phyloP scores from a whole-genome alignment of 2,797 vertebrate genomes.

The Eulemur coronatus region DNA sequence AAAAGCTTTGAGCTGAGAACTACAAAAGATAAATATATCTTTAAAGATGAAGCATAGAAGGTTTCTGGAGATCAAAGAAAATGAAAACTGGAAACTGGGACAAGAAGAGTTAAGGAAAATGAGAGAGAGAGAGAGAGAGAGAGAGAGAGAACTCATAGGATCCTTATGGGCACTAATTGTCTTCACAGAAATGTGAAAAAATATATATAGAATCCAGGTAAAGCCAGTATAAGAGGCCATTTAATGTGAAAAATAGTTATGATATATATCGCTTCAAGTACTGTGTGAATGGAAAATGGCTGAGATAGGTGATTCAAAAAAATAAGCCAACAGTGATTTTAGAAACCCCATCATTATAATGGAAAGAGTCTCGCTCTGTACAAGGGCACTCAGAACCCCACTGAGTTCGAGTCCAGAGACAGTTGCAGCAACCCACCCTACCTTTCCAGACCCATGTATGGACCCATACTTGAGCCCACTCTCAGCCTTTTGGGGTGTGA shows the following conservation, averaged over 20 bases:
- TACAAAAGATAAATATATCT: constrained; percentile 8
- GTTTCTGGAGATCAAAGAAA: constrained; percentile 27
- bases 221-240: background rate
- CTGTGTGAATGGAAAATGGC: background rate
- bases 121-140: background rate
- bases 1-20: background rate
- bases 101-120: background rate
- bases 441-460: background rate
- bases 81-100: background rate
- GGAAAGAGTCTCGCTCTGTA: background rate
- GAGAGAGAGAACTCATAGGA: background rate
- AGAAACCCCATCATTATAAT: background rate
- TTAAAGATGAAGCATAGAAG: background rate
- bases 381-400: background rate
- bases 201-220: background rate
- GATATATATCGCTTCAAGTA: background rate
- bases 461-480: background rate
- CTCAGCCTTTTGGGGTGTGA: background rate
- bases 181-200: background rate
- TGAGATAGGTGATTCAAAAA: background rate
- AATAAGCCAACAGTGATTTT: background rate
- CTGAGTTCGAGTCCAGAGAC: background rate
- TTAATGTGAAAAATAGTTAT: background rate
- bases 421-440: accelerated
- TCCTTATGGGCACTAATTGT: background rate